phyloP scores from a whole-genome alignment of 92 coral and sea anemone species.

The Nematostella vectensis region DNA sequence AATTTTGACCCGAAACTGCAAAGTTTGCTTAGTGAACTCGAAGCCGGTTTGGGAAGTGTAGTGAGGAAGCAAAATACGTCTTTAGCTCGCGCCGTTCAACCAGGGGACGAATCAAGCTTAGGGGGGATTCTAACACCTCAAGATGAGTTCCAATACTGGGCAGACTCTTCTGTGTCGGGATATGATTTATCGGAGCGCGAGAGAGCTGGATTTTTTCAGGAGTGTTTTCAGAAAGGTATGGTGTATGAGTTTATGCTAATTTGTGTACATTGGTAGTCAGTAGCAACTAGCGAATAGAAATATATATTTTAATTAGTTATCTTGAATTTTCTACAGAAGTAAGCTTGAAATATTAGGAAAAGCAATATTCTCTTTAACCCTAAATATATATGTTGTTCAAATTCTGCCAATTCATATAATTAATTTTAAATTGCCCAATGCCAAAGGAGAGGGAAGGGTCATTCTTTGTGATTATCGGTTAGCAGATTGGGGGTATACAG shows the following conservation, averaged over 20 bases:
- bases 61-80: slow-evolving; percentile 80
- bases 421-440: no score
- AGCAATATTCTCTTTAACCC: no score
- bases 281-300: no score
- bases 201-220: slow-evolving; percentile 89
- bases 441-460: no score
- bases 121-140: slow-evolving; percentile 95
- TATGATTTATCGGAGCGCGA: slow-evolving; percentile 93
- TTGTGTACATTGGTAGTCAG: slow-evolving; percentile 55
- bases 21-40: slow-evolving; percentile 91
- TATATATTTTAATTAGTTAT: background rate
- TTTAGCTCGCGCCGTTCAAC: slow-evolving; percentile 22
- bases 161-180: slow-evolving; percentile 93
- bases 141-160: slow-evolving; percentile 98
- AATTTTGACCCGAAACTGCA: slow-evolving; percentile 97
- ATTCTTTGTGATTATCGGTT: no score
- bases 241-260: background rate
- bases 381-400: no score
- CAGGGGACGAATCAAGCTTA: slow-evolving; percentile 47
- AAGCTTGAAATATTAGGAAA: no score
- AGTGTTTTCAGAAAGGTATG: slow-evolving; percentile 92
- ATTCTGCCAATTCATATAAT: no score
- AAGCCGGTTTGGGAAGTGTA: slow-evolving; percentile 93
- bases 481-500: no score
- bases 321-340: background rate